Percentiles rank a stretch among this genome's conserved stretches.
Conservation (phyloP, 2,113 vertebrate species). For the Thermophis baileyi region DNA sequence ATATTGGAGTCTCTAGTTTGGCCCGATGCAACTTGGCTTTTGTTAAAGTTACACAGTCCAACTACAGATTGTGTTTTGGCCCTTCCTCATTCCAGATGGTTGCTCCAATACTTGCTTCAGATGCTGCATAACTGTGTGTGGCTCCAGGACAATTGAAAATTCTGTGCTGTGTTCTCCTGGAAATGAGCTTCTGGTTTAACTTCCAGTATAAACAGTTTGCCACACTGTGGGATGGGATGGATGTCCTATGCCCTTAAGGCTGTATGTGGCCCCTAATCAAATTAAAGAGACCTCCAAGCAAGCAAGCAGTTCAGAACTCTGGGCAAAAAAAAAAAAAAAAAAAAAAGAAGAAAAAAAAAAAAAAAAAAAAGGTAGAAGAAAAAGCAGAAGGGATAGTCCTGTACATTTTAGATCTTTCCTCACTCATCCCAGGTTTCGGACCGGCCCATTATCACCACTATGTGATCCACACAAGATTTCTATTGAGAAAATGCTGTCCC, state of each 20-base stretch:
- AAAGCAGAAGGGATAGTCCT: background rate
- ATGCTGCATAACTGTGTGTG: background rate
- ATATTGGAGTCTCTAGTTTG: background rate
- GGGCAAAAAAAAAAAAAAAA: background rate
- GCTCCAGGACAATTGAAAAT: background rate
- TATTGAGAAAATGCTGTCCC: background rate
- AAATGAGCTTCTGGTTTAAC: background rate
- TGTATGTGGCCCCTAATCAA: background rate
- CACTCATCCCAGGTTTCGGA: background rate
- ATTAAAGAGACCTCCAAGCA: background rate
- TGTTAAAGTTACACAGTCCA: background rate
- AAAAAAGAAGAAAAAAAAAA: background rate
- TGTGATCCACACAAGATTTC: background rate
- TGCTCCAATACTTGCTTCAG: background rate
- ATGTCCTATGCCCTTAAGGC: background rate
- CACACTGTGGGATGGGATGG: background rate
- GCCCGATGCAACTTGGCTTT: background rate
- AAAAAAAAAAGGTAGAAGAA: background rate
- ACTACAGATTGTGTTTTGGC: background rate
- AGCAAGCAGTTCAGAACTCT: background rate
- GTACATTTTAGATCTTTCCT: background rate
- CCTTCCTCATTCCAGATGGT: background rate
- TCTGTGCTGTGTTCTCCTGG: background rate
- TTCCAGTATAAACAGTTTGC: background rate
- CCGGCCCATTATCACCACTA: background rate